Evolutionary conservation across 2,888 invertebrate genomes (phyloP).

Genomic region (Maniola hyperantus): DNA sequence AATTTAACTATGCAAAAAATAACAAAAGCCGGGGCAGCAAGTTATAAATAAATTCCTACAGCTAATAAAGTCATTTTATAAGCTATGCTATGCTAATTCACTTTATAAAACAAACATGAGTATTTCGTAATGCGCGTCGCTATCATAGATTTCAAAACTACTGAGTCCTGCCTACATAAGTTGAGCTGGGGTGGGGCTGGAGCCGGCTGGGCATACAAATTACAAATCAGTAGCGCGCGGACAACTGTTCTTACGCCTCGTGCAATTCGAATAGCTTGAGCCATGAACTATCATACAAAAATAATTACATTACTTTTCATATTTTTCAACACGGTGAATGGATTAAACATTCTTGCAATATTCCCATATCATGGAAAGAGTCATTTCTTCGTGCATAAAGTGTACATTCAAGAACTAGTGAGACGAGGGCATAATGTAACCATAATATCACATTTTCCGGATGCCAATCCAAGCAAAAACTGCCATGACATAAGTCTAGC

Average conservation of each 20-base stretch:
- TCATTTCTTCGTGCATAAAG: slow-evolving; percentile 85
- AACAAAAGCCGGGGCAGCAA: too few relatives aligned
- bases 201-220: not conserved
- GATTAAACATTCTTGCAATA: slow-evolving; percentile 82
- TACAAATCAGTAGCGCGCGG: slow-evolving; percentile 20
- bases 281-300: slow-evolving; percentile 47
- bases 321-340: slow-evolving; percentile 40
- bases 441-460: slow-evolving; percentile 85
- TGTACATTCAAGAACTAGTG: slow-evolving; percentile 83
- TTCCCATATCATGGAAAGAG: slow-evolving; percentile 87
- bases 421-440: slow-evolving; percentile 85
- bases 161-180: not conserved
- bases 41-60: too few relatives aligned
- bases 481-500: slow-evolving; percentile 83
- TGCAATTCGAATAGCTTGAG: slow-evolving; percentile 46
- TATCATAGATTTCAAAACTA: not conserved
- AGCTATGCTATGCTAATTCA: not conserved
- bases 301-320: slow-evolving; percentile 42
- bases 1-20: too few relatives aligned
- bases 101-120: not conserved
- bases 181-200: too few relatives aligned
- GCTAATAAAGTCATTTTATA: too few relatives aligned
- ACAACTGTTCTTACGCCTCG: slow-evolving; percentile 21
- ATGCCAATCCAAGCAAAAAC: slow-evolving; percentile 69
- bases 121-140: too few relatives aligned